Conservation (phyloP, 1,140 invertebrate species). For the Drosophila fuyamai region DNA sequence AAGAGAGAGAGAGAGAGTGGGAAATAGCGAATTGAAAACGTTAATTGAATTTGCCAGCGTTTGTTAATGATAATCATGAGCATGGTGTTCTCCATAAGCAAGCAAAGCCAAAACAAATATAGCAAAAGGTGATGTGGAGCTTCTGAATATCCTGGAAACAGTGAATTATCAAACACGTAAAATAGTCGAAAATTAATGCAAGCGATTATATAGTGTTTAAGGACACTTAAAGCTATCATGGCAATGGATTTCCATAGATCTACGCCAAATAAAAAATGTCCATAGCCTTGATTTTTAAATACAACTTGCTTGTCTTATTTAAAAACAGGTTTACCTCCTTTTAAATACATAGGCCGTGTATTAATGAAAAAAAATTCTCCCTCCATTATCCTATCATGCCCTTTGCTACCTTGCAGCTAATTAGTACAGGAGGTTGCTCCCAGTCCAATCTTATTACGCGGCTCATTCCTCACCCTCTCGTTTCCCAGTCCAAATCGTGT, state of each 20-base stretch:
- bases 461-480: conserved; percentile 5
- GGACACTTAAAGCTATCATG: no score
- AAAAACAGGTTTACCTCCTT: neutral
- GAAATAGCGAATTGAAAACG: conserved; percentile 5
- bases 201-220: no score
- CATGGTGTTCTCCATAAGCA: conserved; percentile 28
- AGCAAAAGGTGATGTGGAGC: neutral
- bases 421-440: conserved; percentile 16
- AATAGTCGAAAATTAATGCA: no score
- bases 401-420: conserved; percentile 1
- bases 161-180: neutral
- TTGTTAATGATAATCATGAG: conserved; percentile 39
- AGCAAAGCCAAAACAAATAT: conserved; percentile 9
- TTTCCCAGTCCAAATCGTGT: neutral
- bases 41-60: conserved; percentile 66
- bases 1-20: neutral
- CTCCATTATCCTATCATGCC: neutral
- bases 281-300: no score
- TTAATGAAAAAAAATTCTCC: neutral
- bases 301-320: no score
- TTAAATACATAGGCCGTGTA: neutral
- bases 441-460: conserved; percentile 32
- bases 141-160: conserved; percentile 23
- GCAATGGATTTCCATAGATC: no score
- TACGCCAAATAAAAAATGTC: no score